Base-by-base conservation (phyloP, 2,888 invertebrate species). In the Diabrotica balteata region DNA sequence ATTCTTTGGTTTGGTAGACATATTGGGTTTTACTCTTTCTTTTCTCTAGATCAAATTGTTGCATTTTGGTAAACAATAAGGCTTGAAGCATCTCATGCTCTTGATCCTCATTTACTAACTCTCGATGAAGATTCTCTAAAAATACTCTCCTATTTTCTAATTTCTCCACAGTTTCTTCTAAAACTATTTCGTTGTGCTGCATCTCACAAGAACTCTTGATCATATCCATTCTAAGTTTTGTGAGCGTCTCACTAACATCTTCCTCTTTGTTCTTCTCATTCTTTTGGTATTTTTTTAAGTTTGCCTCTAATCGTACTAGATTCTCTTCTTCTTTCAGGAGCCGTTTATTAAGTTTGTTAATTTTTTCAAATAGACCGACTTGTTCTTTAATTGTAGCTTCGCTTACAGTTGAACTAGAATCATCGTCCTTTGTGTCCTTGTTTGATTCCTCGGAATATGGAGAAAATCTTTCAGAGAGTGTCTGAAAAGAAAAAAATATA, bases 311-410 rank as follows among this genome's bases (percentile, higher is more conserved):
- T 74, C 91, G 86, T 5, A 91, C 89, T 4, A 93, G 86, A 66
- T 89, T 84, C 80, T 92, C 92, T 79, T 93, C 92, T 80, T 93
- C 92, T 66, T 89, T 86, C 67, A 92, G 89, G 66, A 94, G 83
- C 77, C 89, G 87, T 79, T 92, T 91, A 81, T 93, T 93, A 43
- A 93, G 85, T 62, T 90, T 89, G 42, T 91, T 88, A 59, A 93
- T 87, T 81, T 89, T 91, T 77, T 93, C 93, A 76, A 92, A 85
- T 73, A 92, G 85, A 76, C 91, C 89, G n/a, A 91, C 87, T 84
- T 91, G 90, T 79, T 89, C 88, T 73, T 84, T 83, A 45, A 87
- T 73, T 9, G 89, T 85, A 77, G 88, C 86, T 78, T 88, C 87
- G 57, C 88, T 87, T 1, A 76, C 87, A 83, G 79, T 84, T 71